Base-by-base conservation (phyloP, 1,140 invertebrate species). In the Bombus impatiens region DNA sequence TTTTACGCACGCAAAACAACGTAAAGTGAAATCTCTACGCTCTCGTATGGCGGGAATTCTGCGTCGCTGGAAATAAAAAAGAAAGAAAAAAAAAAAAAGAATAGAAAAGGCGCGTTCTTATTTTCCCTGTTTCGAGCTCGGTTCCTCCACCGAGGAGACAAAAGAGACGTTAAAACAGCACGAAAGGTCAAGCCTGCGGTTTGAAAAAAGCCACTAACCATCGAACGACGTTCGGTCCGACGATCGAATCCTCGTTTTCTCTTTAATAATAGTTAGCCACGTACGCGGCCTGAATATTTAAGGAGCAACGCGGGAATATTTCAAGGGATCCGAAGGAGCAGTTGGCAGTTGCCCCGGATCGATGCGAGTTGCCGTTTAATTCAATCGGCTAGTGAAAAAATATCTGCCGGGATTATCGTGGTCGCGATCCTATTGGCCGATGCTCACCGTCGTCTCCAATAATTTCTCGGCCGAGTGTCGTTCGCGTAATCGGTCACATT, bases 301-400 rank as follows among this genome's bases (percentile, higher is more conserved):
- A 84, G 22, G 13, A 79, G 65, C 12, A 9, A 32, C 53, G 53
- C 44, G 67, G n/a, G 32, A 47, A 59, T 71, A 37, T 53, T 44
- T 53, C 37, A 15, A 12, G 8, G 44, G 65, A 53, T 40, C n/a
- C 28, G 13, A 28, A 75, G 40, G 35, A 85, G 40, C 32, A 53
- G 78, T 75, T 86, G 78, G 84, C 84, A 81, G 35, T 75, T 18
- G 70, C 59, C 44, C 68, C 57, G n/a, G 70, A 86, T 81, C 84
- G 84, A 84, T 62, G 22, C 8, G 12, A 57, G 10, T 37, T 62
- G n/a, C 8, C 53, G 44, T 53, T 62, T 84, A 62, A 81, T 86
- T 86, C 42, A 80, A 81, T 80, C 68, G 42, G 32, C 47, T 1
- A 75, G 40, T 15, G 22, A 67, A 57, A 86, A 75, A 86, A 68